phyloP scores from a whole-genome alignment of 2,888 invertebrate genomes.

The Athalia cordata region DNA sequence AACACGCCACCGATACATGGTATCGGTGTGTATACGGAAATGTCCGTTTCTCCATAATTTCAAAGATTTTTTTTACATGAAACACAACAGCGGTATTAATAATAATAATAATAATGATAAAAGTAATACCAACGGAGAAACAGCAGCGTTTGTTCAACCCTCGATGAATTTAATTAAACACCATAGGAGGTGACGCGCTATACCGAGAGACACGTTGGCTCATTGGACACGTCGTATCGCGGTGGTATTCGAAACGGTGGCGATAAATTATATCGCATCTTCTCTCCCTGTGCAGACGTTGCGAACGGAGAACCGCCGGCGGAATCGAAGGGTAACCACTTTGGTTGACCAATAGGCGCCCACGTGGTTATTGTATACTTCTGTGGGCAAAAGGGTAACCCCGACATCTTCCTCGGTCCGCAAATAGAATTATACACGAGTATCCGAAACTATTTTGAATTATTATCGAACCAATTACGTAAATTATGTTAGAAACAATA shows the following conservation, averaged over 20 bases:
- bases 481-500: neutral
- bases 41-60: neutral
- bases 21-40: no score
- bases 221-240: no score
- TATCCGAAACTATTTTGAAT: conserved; percentile 1
- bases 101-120: no score
- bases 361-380: conserved; percentile 17
- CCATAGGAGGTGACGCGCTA: conserved; percentile 12
- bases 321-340: conserved; percentile 36
- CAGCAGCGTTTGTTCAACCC: no score
- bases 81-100: no score
- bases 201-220: no score
- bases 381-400: neutral
- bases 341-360: conserved; percentile 28
- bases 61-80: no score
- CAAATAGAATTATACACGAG: neutral
- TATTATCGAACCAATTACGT: neutral
- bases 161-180: neutral
- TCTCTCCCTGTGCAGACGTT: neutral
- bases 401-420: conserved; percentile 15
- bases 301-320: no score
- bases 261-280: conserved; percentile 16
- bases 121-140: no score
- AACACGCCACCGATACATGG: neutral
- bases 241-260: neutral